These are phyloP conservation scores for Zonotrichia leucophrys DNA, from an alignment of 2,113 vertebrate genomes.

Conservation along the genomic window DNA sequence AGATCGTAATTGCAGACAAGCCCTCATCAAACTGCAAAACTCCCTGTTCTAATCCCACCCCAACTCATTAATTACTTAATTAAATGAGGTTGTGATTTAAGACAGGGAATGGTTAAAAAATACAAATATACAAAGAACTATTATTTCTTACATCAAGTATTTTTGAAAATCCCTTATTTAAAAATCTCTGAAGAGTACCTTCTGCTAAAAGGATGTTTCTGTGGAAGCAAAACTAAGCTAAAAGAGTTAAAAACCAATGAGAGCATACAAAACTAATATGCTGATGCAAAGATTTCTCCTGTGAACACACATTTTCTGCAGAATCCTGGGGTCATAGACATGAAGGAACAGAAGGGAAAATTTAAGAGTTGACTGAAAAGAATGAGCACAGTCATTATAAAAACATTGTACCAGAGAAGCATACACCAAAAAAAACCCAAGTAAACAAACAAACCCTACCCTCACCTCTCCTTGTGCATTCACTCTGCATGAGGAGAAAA, in stretches of 20 bases:
- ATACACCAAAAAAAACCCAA: background rate
- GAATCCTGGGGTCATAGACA: accelerated
- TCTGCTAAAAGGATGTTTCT: background rate
- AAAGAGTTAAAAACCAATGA: background rate
- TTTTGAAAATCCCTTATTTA: background rate
- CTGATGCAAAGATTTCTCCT: background rate
- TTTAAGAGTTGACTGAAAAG: background rate
- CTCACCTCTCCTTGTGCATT: background rate
- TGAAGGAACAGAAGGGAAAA: background rate
- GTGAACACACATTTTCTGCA: background rate
- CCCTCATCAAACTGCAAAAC: background rate
- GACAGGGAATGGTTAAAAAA: background rate
- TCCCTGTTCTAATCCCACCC: background rate
- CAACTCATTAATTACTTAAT: background rate
- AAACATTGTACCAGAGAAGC: background rate
- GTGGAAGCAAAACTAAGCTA: background rate
- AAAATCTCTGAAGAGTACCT: background rate
- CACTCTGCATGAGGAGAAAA: background rate
- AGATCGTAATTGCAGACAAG: background rate
- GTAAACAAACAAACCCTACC: background rate
- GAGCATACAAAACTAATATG: background rate
- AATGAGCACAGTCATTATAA: background rate
- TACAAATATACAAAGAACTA: background rate
- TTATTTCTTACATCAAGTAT: background rate
- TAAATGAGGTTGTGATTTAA: background rate